Percentiles rank a stretch among this genome's conserved stretches.
Evolutionary conservation across 2,797 vertebrate species (phyloP).

Genomic region (Zenarchopterus dispar): DNA sequence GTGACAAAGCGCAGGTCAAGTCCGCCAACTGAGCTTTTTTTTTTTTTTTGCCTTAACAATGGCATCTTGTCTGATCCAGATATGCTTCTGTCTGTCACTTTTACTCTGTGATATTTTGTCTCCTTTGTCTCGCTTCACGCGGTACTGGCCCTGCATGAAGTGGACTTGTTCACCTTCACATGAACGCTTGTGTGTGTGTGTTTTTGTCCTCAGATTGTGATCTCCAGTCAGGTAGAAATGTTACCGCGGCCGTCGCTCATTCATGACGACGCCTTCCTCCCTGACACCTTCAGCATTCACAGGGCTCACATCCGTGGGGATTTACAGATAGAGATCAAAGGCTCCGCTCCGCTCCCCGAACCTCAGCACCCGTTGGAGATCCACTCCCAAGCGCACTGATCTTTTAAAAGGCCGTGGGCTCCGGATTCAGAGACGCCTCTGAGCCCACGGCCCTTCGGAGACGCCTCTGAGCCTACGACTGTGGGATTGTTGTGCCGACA

Average conservation of each 20-base stretch:
- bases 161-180: constrained; percentile 28
- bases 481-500: constrained; percentile 30
- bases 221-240: constrained; percentile 74
- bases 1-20: constrained; percentile 60
- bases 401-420: constrained; percentile 64
- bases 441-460: constrained; percentile 14
- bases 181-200: constrained; percentile 36
- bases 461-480: too few relatives aligned
- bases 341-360: constrained; percentile 42
- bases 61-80: constrained; percentile 69
- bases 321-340: constrained; percentile 71
- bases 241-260: constrained; percentile 57
- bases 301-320: constrained; percentile 64
- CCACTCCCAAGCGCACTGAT: constrained; percentile 43
- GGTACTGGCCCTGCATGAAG: constrained; percentile 6
- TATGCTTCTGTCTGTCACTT: constrained; percentile 70
- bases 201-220: constrained; percentile 69
- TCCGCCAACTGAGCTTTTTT: constrained; percentile 42
- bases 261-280: constrained; percentile 60
- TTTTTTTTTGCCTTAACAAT: constrained; percentile 65
- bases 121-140: constrained; percentile 49
- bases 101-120: constrained; percentile 66
- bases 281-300: constrained; percentile 60
- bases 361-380: constrained; percentile 40
- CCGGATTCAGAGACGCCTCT: constrained; percentile 35